phyloP scores from a whole-genome alignment of 2,113 vertebrate genomes.

The Macroglossus sobrinus region DNA sequence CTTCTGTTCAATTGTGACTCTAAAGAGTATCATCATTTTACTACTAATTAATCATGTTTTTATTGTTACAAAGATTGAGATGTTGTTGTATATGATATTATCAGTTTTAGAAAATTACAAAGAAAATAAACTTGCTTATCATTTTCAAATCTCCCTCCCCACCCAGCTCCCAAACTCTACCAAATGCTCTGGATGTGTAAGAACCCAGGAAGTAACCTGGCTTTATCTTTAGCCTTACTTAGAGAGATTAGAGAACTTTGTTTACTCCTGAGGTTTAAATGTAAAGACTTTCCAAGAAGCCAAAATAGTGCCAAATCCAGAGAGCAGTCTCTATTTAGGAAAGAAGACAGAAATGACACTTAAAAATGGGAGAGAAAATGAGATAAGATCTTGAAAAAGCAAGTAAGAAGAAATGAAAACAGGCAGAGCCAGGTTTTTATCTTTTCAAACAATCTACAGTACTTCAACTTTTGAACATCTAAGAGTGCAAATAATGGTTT shows the following conservation, averaged over 20 bases:
- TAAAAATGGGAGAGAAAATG: slow-evolving; percentile 5
- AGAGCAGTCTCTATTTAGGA: background rate
- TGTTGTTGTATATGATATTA: background rate
- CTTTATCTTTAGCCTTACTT: slow-evolving; percentile 33
- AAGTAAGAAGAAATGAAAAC: slow-evolving; percentile 16
- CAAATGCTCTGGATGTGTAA: background rate
- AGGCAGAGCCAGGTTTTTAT: background rate
- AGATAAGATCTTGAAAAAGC: slow-evolving; percentile 45
- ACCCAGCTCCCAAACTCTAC: background rate
- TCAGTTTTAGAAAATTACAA: background rate
- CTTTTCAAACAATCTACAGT: background rate
- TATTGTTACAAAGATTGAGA: background rate
- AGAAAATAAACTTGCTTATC: background rate
- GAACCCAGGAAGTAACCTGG: background rate
- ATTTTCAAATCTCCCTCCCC: background rate
- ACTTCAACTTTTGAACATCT: slow-evolving; percentile 41
- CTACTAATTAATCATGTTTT: background rate
- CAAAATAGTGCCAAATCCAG: slow-evolving; percentile 34
- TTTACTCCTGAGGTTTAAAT: slow-evolving; percentile 38
- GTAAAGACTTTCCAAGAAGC: slow-evolving; percentile 38
- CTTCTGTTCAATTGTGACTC: background rate
- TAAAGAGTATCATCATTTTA: background rate
- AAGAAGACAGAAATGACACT: slow-evolving; percentile 31
- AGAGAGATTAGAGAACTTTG: slow-evolving; percentile 9
- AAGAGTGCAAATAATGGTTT: slow-evolving; percentile 39